Percentiles rank a stretch among this genome's conserved stretches.
Evolutionary conservation across 2,113 vertebrate species (phyloP).

Genomic region (Phycodurus eques): DNA sequence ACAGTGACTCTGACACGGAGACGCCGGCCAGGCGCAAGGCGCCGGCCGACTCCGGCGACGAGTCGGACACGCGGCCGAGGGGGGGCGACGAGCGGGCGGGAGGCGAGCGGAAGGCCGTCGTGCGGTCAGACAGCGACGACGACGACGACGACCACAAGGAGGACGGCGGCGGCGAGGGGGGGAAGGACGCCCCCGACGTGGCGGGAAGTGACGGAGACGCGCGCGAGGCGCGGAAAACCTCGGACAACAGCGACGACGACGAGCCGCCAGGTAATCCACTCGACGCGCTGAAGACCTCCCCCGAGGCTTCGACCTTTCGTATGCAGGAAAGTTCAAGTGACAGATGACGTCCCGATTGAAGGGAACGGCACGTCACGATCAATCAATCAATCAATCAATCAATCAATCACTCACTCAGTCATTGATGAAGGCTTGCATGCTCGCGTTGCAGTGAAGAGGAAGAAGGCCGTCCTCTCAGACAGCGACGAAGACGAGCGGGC

Average conservation of each 20-base stretch:
- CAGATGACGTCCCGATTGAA: too few species aligned
- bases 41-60: constrained; percentile 71
- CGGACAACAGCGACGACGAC: constrained; percentile 71
- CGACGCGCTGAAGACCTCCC: not conserved
- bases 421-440: not conserved
- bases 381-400: not conserved
- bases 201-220: constrained; percentile 64
- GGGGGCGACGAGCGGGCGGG: constrained; percentile 33
- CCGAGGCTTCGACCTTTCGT: not conserved
- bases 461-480: constrained; percentile 88
- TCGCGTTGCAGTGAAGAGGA: constrained; percentile 77
- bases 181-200: constrained; percentile 37
- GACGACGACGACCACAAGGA: constrained; percentile 49
- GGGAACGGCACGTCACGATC: too few species aligned
- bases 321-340: too few species aligned
- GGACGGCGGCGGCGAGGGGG: constrained; percentile 4
- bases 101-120: constrained; percentile 58
- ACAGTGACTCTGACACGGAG: constrained; percentile 74
- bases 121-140: constrained; percentile 68
- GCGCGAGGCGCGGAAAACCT: constrained; percentile 55
- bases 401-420: not conserved
- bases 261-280: constrained; percentile 72
- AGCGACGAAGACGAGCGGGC: constrained; percentile 84
- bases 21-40: constrained; percentile 52
- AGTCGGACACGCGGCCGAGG: constrained; percentile 51